phyloP scores from a whole-genome alignment of 2,888 invertebrate species.

The Acleris sparsana region DNA sequence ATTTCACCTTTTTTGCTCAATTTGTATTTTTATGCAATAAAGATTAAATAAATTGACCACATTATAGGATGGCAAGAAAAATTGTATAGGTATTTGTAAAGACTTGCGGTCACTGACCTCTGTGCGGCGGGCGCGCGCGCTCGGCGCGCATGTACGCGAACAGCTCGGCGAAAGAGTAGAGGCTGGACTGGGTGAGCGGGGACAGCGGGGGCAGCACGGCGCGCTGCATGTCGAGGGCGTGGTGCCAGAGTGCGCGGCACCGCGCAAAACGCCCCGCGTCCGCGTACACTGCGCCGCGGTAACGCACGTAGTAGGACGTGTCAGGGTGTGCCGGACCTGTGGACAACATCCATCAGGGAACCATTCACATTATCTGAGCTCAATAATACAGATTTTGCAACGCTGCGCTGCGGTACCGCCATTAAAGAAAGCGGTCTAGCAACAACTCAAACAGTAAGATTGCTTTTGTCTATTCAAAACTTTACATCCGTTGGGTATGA shows the following conservation, averaged over 20 bases:
- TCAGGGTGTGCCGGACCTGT: conserved; percentile 96
- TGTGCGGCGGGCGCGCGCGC: conserved; percentile 86
- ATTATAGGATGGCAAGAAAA: no score
- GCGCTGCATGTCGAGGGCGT: conserved; percentile 98
- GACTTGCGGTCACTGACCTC: conserved; percentile 62
- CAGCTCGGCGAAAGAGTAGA: conserved; percentile 97
- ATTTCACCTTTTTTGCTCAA: no score
- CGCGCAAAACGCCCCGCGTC: conserved; percentile 96
- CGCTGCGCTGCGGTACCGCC: no score
- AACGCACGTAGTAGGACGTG: conserved; percentile 97
- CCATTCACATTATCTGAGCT: no score
- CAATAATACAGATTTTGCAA: no score
- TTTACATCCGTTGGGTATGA: no score
- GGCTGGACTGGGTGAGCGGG: conserved; percentile 96
- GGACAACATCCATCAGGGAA: not conserved
- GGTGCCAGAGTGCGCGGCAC: conserved; percentile 97
- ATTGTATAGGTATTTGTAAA: no score
- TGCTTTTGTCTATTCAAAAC: no score
- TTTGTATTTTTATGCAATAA: no score
- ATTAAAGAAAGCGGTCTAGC: no score
- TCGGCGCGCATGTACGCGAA: conserved; percentile 97
- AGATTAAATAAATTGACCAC: no score
- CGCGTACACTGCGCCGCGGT: conserved; percentile 96
- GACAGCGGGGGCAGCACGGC: conserved; percentile 95
- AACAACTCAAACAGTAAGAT: no score